Percentiles rank a stretch among this genome's conserved stretches.
Evolutionary conservation across 2,888 invertebrate species (phyloP).

Genomic region (Tetropium fuscum): DNA sequence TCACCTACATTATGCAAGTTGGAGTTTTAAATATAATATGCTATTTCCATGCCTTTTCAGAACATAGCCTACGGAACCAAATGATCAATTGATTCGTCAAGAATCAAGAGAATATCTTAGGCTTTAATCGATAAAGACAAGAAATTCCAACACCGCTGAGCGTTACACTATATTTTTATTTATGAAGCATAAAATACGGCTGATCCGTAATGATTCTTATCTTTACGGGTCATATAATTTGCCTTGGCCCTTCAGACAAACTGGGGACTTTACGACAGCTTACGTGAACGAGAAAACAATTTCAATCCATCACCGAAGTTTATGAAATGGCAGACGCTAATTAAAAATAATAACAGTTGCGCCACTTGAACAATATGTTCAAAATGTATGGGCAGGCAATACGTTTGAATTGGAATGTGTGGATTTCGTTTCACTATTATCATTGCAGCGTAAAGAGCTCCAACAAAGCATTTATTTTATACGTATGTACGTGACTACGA

Average conservation of each 20-base stretch:
- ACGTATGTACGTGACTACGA: conserved; percentile 27
- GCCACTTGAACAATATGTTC: neutral
- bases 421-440: conserved; percentile 13
- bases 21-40: neutral
- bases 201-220: conserved; percentile 30
- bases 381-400: conserved; percentile 13
- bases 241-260: conserved; percentile 29
- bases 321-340: conserved; percentile 13
- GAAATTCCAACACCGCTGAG: conserved; percentile 31
- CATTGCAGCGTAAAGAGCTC: conserved; percentile 7
- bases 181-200: conserved; percentile 36
- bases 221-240: conserved; percentile 37
- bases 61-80: neutral
- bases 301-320: conserved; percentile 31
- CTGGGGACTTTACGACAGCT: conserved; percentile 23
- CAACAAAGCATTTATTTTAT: conserved; percentile 12
- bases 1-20: neutral
- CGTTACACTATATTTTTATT: conserved; percentile 33
- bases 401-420: conserved; percentile 16
- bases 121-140: conserved; percentile 29
- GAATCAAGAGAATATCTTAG: conserved; percentile 33
- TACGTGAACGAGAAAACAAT: conserved; percentile 27
- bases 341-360: conserved; percentile 15
- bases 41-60: neutral
- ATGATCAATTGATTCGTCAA: conserved; percentile 35